Base-by-base conservation (phyloP, 2,797 vertebrate genomes). In the Xenops minutus region DNA sequence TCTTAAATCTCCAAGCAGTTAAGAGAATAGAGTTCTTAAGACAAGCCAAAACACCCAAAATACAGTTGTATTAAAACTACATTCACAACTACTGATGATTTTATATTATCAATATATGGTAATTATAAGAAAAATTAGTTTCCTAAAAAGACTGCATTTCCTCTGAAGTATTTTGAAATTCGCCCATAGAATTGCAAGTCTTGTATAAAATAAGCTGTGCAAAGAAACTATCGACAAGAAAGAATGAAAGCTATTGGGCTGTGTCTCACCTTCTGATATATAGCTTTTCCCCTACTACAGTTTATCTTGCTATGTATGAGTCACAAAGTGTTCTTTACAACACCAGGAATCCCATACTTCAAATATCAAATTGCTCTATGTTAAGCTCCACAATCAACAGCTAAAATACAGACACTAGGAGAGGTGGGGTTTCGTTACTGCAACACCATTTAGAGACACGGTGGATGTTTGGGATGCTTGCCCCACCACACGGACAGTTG, bases 401-500 rank as follows among this genome's bases (percentile, higher is more conserved):
- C 64, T 34, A 44, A 89, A 75, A 87, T 12, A 56, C 54, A 27
- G 54, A 59, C 69, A 77, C 63, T 19, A n/a, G 48, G 48, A 86
- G 82, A 6, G 18, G 27, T 10, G 39, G 30, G 24, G n/a, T 34
- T 30, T 73, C 55, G 66, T 55, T 61, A 69, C 82, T 61, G 80
- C 68, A 80, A 75, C 73, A 49, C 59, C 89, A 72, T 67, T 54
- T 32, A 32, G 55, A 96, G 68, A 51, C 37, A 46, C 7, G 77
- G 85, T 32, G 91, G 85, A 95, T 93, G 94, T 88, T 86, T 95
- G 80, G 91, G 96, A 95, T 95, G 77, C 83, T 87, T 87, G 78
- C 94, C 95, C 87, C 85, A 96, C 95, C 78, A 95, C 92, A 83
- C 85, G 73, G 92, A 84, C 83, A 89, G n/a, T 89, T 56, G n/a